phyloP scores from a whole-genome alignment of 2,888 invertebrate genomes.

The Leucophenga maculata region DNA sequence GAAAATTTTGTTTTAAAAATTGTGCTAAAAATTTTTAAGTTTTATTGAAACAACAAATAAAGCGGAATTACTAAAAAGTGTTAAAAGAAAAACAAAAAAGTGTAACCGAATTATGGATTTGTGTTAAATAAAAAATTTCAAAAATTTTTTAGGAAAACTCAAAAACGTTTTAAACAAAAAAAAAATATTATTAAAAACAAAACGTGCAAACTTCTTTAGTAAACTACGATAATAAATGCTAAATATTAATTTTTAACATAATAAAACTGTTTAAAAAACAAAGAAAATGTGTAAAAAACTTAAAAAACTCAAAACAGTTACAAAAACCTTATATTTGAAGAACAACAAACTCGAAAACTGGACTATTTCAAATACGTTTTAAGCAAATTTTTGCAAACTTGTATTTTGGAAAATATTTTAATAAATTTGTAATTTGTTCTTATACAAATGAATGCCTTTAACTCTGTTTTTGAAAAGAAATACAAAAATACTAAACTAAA shows the following conservation, averaged over 20 bases:
- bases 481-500: too few species aligned
- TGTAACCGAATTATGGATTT: background rate
- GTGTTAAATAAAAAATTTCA: slow-evolving; percentile 17
- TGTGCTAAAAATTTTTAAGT: background rate
- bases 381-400: too few species aligned
- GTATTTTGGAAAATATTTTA: too few species aligned
- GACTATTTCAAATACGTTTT: too few species aligned
- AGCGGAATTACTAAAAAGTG: slow-evolving; percentile 14
- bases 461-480: too few species aligned
- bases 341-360: too few species aligned
- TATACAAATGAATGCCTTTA: too few species aligned
- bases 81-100: slow-evolving; percentile 13
- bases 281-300: slow-evolving; percentile 4
- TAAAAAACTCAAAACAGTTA: too few species aligned
- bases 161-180: background rate
- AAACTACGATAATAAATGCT: background rate
- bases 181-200: background rate
- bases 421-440: too few species aligned
- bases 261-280: background rate
- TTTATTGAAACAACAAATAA: background rate
- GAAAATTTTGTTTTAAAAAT: slow-evolving; percentile 4
- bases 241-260: slow-evolving; percentile 13
- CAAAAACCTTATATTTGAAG: too few species aligned
- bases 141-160: slow-evolving; percentile 1
- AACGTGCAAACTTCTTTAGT: background rate